phyloP scores from a whole-genome alignment of 1,140 invertebrate genomes.

The Triops cancriformis region DNA sequence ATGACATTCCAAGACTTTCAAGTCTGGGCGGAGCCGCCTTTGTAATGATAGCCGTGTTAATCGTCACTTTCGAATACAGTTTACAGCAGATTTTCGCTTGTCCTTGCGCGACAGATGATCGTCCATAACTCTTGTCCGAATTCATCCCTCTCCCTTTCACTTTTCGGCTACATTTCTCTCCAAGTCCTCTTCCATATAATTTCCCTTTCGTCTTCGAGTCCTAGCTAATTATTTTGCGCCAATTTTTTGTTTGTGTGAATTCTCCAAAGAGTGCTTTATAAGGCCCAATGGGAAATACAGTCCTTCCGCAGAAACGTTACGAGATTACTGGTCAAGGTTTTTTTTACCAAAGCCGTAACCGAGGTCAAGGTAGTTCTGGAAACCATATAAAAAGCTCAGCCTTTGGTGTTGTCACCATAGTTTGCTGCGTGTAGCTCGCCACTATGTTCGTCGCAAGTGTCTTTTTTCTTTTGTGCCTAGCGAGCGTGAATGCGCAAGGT shows the following conservation, averaged over 20 bases:
- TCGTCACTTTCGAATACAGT: constrained; percentile 17
- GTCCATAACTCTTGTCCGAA: background rate
- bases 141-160: background rate
- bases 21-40: constrained; percentile 3
- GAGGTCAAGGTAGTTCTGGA: background rate
- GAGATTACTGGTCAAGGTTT: background rate
- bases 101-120: background rate
- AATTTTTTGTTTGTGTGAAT: background rate
- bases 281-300: background rate
- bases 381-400: background rate
- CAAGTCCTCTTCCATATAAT: background rate
- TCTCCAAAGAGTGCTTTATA: background rate
- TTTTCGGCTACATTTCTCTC: background rate
- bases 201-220: background rate
- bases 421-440: background rate
- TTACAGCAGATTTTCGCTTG: constrained; percentile 2
- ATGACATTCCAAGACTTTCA: background rate
- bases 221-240: background rate
- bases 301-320: background rate
- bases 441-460: background rate
- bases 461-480: background rate
- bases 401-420: background rate
- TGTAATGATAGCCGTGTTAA: constrained; percentile 3
- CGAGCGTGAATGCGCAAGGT: background rate
- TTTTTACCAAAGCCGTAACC: background rate